phyloP scores from a whole-genome alignment of 1,140 invertebrate genomes.

The Hestina assimilis region DNA sequence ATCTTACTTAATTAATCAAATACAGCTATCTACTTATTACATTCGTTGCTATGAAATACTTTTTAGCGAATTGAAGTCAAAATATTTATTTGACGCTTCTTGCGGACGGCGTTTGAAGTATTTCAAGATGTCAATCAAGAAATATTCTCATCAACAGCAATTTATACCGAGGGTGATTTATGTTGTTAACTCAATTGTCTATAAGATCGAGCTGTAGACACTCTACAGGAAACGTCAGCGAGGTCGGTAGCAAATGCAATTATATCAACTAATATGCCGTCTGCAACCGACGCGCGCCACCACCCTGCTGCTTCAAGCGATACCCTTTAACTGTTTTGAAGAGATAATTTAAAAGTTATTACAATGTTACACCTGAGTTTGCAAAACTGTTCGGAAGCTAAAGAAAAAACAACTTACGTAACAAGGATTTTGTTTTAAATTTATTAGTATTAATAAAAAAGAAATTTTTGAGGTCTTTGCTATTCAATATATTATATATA shows the following conservation, averaged over 20 bases:
- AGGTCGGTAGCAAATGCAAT: slow-evolving; percentile 74
- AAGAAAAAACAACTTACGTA: too few species aligned
- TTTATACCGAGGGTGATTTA: slow-evolving; percentile 71
- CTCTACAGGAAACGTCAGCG: slow-evolving; percentile 66
- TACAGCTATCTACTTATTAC: slow-evolving; percentile 49
- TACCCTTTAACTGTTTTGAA: slow-evolving; percentile 61
- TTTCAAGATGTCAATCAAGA: slow-evolving; percentile 54
- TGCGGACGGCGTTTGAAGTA: slow-evolving; percentile 33
- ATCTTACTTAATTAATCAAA: slow-evolving; percentile 66
- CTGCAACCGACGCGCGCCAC: slow-evolving; percentile 53
- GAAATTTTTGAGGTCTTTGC: too few species aligned
- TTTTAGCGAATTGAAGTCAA: not conserved
- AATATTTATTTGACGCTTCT: slow-evolving; percentile 6
- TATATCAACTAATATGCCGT: slow-evolving; percentile 74
- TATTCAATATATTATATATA: too few species aligned
- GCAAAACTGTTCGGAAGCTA: not conserved
- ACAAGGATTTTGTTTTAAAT: too few species aligned
- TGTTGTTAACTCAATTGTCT: slow-evolving; percentile 74
- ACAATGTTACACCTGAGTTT: slow-evolving; percentile 42
- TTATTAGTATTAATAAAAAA: too few species aligned
- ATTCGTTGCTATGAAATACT: slow-evolving; percentile 29
- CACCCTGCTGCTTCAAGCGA: slow-evolving; percentile 41
- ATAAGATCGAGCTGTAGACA: slow-evolving; percentile 63
- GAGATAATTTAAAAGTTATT: slow-evolving; percentile 60
- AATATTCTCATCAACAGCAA: slow-evolving; percentile 66